Base-by-base conservation (phyloP, 1,140 invertebrate genomes). In the Glossosoma conforme region DNA sequence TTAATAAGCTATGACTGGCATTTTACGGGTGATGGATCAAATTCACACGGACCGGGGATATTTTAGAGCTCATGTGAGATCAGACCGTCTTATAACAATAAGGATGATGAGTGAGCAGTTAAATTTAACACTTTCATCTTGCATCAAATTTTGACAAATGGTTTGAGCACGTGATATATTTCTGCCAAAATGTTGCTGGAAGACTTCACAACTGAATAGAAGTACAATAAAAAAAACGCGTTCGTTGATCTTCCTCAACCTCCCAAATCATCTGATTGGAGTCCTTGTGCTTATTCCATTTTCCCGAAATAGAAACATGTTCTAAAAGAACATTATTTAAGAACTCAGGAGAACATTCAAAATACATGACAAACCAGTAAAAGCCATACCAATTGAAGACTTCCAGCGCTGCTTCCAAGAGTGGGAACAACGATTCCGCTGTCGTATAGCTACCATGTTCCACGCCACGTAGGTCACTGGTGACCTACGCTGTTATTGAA, bases 61-160 rank as follows among this genome's bases (percentile, higher is more conserved):
- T n/a, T n/a, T n/a, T n/a, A n/a, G n/a, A n/a, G n/a, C n/a, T n/a
- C n/a, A n/a, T n/a, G n/a, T n/a, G n/a, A n/a, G n/a, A n/a, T n/a
- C n/a, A 18, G 35, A 18, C 35, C 11, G 13, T 37, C 17, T 14
- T 9, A 18, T 37, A 37, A 37, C 35, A 17, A n/a, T 37, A 17
- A 37, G 35, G 15, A 37, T 37, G 35, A n/a, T n/a, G n/a, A n/a
- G n/a, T n/a, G n/a, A n/a, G n/a, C n/a, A 37, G 10, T 37, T 18
- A 37, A 37, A 18, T 37, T 37, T 18, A 37, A 17, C 35, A 9
- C 10, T 37, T 37, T 37, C 15, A 37, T 19, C 35, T 2, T 37
- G 10, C 35, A 37, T 37, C 35, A 37, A 37, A 37, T 37, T 37
- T 37, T 17, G 35, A 37, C 35, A n/a, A 11, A 37, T n/a, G 10